Conservation (phyloP, 2,113 vertebrate species). For the Poeciliopsis turrubarensis region DNA sequence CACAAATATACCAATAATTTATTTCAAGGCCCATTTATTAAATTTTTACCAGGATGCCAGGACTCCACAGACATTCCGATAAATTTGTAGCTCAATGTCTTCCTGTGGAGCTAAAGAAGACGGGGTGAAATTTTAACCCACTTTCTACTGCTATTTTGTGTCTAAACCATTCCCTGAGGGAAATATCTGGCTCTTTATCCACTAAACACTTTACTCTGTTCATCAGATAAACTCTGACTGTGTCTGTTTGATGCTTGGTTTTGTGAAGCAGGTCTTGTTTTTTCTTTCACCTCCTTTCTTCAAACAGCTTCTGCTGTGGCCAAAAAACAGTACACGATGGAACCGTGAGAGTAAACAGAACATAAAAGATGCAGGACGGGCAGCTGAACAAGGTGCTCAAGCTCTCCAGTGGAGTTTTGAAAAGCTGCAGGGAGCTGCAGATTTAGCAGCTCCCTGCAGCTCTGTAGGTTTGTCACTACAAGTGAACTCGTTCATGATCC, state of each 20-base stretch:
- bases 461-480: slow-evolving; percentile 3
- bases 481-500: slow-evolving; percentile 11
- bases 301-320: slow-evolving; percentile 2
- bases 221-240: slow-evolving; percentile 7
- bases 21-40: not conserved
- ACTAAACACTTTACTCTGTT: slow-evolving; percentile 1
- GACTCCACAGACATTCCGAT: not conserved
- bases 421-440: slow-evolving; percentile 1
- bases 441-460: slow-evolving; percentile 11
- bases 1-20: not conserved
- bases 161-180: slow-evolving; percentile 1
- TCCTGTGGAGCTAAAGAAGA: not conserved
- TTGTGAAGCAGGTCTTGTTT: not conserved
- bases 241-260: slow-evolving; percentile 3
- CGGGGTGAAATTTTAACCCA: not conserved
- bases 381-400: slow-evolving; percentile 1
- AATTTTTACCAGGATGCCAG: not conserved
- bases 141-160: not conserved
- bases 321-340: not conserved
- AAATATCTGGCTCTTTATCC: slow-evolving; percentile 2
- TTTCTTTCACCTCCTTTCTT: not conserved
- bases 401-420: not conserved
- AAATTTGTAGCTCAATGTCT: not conserved
- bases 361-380: slow-evolving; percentile 1
- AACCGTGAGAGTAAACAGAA: slow-evolving; percentile 12